Percentiles rank a stretch among this genome's conserved stretches.
These are phyloP conservation scores for Strongylocentrotus purpuratus DNA, from an alignment of 35 echinoderm and acorn worm genomes.

Conservation along the genomic window DNA sequence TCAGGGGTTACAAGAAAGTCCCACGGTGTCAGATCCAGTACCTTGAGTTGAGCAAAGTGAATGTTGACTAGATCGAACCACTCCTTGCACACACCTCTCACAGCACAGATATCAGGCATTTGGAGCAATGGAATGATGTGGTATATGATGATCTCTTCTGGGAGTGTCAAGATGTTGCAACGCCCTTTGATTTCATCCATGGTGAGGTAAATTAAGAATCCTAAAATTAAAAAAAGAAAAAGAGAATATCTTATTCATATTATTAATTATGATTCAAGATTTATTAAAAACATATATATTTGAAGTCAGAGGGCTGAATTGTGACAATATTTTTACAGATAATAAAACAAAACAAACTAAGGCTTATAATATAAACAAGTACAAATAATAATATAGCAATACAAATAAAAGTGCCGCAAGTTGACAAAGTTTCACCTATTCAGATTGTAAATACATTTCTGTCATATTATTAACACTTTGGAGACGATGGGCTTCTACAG, in stretches of 20 bases:
- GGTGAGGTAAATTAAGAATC: neutral
- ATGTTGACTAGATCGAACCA: conserved; percentile 55
- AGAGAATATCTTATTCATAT: neutral
- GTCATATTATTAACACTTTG: too few relatives aligned
- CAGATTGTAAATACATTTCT: too few relatives aligned
- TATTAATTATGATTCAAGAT: too few relatives aligned
- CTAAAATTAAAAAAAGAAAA: neutral
- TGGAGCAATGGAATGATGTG: conserved; percentile 72
- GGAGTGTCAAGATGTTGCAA: conserved; percentile 26
- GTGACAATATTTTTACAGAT: too few relatives aligned
- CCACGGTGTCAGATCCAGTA: conserved; percentile 81
- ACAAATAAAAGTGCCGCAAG: too few relatives aligned
- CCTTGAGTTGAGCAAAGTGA: conserved; percentile 70
- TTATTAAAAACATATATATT: too few relatives aligned
- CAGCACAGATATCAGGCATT: conserved; percentile 59
- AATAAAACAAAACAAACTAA: too few relatives aligned
- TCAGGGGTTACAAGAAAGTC: conserved; percentile 79
- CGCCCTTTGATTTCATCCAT: neutral
- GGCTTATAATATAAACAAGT: too few relatives aligned
- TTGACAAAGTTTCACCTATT: too few relatives aligned
- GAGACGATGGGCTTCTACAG: too few relatives aligned
- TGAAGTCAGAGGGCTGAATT: too few relatives aligned
- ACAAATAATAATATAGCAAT: too few relatives aligned
- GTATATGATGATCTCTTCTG: conserved; percentile 86
- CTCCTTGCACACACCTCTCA: conserved; percentile 74